Conservation (phyloP, 1,140 invertebrate species). For the Pseudomyrmex flavicornis region DNA sequence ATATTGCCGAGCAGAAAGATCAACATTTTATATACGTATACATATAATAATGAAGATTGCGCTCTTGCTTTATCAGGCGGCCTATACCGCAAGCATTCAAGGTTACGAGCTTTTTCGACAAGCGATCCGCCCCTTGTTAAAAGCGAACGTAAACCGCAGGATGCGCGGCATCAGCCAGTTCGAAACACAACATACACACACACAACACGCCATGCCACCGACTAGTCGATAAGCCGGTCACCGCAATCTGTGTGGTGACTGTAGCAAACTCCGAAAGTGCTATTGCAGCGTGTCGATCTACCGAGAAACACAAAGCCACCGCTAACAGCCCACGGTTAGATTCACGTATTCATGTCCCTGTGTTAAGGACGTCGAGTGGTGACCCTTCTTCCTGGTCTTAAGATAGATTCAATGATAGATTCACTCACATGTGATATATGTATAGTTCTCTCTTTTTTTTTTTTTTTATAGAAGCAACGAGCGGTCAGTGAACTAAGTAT, state of each 20-base stretch:
- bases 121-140: slow-evolving; percentile 3
- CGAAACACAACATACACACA: slow-evolving; percentile 15
- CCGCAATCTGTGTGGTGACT: slow-evolving; percentile 48
- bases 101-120: slow-evolving; percentile 37
- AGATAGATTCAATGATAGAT: neutral
- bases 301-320: slow-evolving; percentile 21
- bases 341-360: neutral
- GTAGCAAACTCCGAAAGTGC: slow-evolving; percentile 34
- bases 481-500: neutral
- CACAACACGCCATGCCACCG: neutral
- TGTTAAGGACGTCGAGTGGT: neutral
- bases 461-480: slow-evolving; percentile 9
- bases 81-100: slow-evolving; percentile 13
- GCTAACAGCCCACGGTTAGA: slow-evolving; percentile 32
- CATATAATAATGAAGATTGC: slow-evolving; percentile 10
- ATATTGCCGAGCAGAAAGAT: neutral
- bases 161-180: slow-evolving; percentile 10
- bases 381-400: neutral
- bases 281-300: slow-evolving; percentile 36
- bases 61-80: neutral
- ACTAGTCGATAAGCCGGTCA: slow-evolving; percentile 47
- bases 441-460: neutral
- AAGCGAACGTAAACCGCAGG: slow-evolving; percentile 52
- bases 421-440: neutral
- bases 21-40: neutral